phyloP scores from a whole-genome alignment of 1,140 invertebrate species.

The Ruditapes philippinarum region DNA sequence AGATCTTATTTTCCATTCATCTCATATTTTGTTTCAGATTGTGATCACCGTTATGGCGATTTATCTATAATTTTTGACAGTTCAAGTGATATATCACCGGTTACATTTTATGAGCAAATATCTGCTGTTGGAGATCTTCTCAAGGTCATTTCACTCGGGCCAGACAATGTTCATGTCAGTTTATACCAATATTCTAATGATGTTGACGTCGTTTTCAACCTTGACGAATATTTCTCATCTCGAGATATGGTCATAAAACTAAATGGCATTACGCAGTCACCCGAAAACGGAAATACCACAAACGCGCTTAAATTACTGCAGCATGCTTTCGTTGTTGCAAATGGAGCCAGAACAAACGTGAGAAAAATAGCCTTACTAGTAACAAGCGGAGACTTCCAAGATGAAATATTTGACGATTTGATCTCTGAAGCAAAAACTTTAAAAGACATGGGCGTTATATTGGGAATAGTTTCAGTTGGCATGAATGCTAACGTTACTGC shows the following conservation, averaged over 20 bases:
- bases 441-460: neutral
- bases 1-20: too few species aligned
- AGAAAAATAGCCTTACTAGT: neutral
- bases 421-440: neutral
- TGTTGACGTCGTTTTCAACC: neutral
- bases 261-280: neutral
- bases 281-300: neutral
- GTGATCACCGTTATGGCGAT: neutral
- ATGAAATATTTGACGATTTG: neutral
- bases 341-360: neutral
- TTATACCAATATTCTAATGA: neutral
- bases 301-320: neutral
- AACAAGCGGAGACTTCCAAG: neutral
- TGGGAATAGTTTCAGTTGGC: neutral
- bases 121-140: neutral
- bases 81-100: neutral
- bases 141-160: neutral
- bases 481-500: neutral
- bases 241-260: neutral
- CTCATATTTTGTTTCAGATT: conserved; percentile 15
- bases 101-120: neutral
- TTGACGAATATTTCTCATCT: neutral
- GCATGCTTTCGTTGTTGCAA: neutral
- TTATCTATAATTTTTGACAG: neutral
- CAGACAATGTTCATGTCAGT: conserved; percentile 12